Conservation (phyloP, 2,888 invertebrate genomes). For the Hyalella azteca region DNA sequence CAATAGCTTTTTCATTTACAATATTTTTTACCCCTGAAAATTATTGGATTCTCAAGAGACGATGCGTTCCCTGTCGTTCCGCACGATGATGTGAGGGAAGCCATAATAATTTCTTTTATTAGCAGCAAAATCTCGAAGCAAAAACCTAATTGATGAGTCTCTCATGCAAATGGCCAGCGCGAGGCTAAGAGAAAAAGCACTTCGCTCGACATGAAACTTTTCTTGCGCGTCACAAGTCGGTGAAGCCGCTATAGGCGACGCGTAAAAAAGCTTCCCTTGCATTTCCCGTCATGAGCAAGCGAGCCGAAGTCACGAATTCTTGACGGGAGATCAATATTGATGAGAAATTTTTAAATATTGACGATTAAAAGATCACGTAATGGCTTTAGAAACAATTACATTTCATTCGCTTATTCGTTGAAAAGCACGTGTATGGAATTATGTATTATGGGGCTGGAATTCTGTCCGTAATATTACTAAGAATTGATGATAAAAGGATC, state of each 20-base stretch:
- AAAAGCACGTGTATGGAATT: too few species aligned
- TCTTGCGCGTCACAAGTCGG: conserved; percentile 5
- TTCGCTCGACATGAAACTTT: not conserved
- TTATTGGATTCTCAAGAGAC: not conserved
- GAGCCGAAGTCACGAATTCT: too few species aligned
- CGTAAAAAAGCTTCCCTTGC: not conserved
- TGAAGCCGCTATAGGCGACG: not conserved
- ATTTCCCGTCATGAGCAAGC: too few species aligned
- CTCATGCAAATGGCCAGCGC: conserved; percentile 15
- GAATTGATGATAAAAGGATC: too few species aligned
- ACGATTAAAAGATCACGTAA: too few species aligned
- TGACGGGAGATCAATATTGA: too few species aligned
- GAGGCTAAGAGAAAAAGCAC: not conserved
- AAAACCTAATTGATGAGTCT: conserved; percentile 32
- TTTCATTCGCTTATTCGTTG: too few species aligned
- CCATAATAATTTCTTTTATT: conserved; percentile 18
- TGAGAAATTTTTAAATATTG: too few species aligned
- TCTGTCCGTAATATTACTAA: too few species aligned
- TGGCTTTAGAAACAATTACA: too few species aligned
- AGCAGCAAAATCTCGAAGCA: conserved; percentile 10
- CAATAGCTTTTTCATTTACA: too few species aligned
- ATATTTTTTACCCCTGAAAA: conserved; percentile 1
- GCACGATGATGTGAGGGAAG: conserved; percentile 1
- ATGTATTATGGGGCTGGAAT: too few species aligned
- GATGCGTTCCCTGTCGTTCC: not conserved